Evolutionary conservation across 2,888 invertebrate genomes (phyloP), one percentile per base, ranked within the genome.

Genomic region (Lithophane ornitopus): DNA sequence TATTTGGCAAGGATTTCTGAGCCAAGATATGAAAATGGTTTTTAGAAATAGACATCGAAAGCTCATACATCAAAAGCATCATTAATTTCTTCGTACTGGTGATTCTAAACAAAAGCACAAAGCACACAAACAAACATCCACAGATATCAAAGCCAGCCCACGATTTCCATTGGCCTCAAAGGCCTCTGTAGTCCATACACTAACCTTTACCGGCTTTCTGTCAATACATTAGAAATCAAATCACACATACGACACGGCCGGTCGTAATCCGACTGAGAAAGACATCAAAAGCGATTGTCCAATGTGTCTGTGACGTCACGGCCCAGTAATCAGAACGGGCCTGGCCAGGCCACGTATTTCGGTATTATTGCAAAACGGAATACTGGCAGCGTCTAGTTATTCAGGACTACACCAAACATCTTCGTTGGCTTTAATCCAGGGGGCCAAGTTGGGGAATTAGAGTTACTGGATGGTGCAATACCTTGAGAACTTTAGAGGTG

Each of bases 401-500:
- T 95, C 94, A 94, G 92, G 92, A 93, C 92, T 92, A 93, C 92
- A 92, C 93, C 93, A 94, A 95, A 95, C 94, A 95, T 95, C 95
- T 95, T 94, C 93, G 90, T 94, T 95, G 95, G 94, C 94, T 95
- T 93, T 93, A 94, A 95, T 95, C 95, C 96, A 95, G 94, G 90
- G 92, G 90, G 87, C 90, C 87, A 87, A 82, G 82, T 77, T 81
- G 61, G 28, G 74, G 91, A 91, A 68, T 76, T 88, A 89, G 14
- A 80, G 34, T 0, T 28, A 28, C 91, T 93, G 73, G 92, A 95
- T 87, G 65, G 52, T 67, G 70, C 62, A 54, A 8, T 2, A 12
- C 0, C 19, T 63, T 41, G 14, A 39, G 12, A 22, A 46, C 2
- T 8, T 28, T 12, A 34, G 7, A 9, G 72, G 19, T 16, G 26